Evolutionary conservation across 92 coral and sea anemone genomes (phyloP).

Genomic region (Epizoanthus ramosus): DNA sequence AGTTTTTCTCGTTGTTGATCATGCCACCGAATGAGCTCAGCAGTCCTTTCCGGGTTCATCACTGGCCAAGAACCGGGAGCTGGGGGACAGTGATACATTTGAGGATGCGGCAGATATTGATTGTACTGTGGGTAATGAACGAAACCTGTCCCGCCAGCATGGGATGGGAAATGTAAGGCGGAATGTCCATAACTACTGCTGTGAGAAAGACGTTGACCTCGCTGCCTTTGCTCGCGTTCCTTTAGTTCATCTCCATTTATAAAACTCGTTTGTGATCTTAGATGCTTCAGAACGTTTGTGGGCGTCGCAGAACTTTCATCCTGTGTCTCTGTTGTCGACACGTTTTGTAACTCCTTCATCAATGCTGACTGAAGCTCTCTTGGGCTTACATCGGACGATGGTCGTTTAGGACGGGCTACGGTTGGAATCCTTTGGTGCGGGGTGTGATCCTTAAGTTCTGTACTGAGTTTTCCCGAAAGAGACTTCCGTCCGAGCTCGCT

Average conservation of each 20-base stretch:
- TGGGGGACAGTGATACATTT: constrained; percentile 10
- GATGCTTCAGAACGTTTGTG: background rate
- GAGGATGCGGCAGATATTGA: background rate
- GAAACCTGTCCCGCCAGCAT: background rate
- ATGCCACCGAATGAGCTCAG: constrained; percentile 31
- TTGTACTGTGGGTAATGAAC: background rate
- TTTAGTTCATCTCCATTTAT: no score
- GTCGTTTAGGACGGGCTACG: constrained; percentile 42
- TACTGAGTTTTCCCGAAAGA: background rate
- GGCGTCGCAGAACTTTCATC: background rate
- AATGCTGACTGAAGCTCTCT: constrained; percentile 48
- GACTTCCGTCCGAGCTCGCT: constrained; percentile 48
- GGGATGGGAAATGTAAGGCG: background rate
- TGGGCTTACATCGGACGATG: constrained; percentile 38
- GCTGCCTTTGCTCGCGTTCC: background rate
- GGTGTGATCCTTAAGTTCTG: background rate
- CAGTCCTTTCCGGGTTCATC: constrained; percentile 17
- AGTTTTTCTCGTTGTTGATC: constrained; percentile 28
- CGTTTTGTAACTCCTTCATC: constrained; percentile 46
- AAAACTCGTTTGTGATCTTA: background rate
- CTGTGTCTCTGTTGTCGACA: background rate
- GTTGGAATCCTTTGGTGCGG: constrained; percentile 38
- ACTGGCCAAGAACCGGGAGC: constrained; percentile 22
- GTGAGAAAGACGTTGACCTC: background rate
- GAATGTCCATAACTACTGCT: background rate